Conservation (phyloP, 2,888 invertebrate species). For the Nycteola revayana region DNA sequence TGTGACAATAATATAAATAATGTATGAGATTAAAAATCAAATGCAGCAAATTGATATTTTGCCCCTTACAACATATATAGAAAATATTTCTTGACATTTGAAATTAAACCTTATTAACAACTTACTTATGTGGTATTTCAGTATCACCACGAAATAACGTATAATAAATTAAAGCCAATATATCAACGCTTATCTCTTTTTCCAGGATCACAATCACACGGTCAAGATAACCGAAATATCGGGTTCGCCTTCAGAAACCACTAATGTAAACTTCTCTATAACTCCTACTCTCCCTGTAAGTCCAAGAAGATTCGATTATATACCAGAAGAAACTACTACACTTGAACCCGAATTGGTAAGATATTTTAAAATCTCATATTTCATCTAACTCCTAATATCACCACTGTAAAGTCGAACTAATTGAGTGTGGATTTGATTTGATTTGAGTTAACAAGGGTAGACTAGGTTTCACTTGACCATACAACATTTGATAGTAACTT, state of each 20-base stretch:
- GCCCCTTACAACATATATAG: too few relatives aligned
- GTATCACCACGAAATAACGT: too few relatives aligned
- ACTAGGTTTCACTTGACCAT: conserved; percentile 46
- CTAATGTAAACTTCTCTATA: conserved; percentile 48
- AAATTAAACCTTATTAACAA: too few relatives aligned
- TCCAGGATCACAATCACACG: conserved; percentile 52
- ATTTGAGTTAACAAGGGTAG: conserved; percentile 56
- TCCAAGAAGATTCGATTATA: conserved; percentile 46
- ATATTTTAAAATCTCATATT: conserved; percentile 5
- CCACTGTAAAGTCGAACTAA: conserved; percentile 37
- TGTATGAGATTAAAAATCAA: too few relatives aligned
- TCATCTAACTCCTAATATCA: conserved; percentile 12
- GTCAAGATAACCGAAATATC: conserved; percentile 69
- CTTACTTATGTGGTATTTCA: too few relatives aligned
- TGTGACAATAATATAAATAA: too few relatives aligned
- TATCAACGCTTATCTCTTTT: conserved; percentile 17
- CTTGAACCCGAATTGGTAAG: conserved; percentile 68
- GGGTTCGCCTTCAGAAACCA: conserved; percentile 60
- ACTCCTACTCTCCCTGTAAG: conserved; percentile 36
- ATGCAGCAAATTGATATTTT: too few relatives aligned
- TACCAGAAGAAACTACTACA: conserved; percentile 53
- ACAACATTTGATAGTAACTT: conserved; percentile 50
- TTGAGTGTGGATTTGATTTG: conserved; percentile 50
- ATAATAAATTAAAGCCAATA: too few relatives aligned
- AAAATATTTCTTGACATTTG: too few relatives aligned